Conservation (phyloP, 2,113 vertebrate species). For the Dicerorhinus sumatrensis region DNA sequence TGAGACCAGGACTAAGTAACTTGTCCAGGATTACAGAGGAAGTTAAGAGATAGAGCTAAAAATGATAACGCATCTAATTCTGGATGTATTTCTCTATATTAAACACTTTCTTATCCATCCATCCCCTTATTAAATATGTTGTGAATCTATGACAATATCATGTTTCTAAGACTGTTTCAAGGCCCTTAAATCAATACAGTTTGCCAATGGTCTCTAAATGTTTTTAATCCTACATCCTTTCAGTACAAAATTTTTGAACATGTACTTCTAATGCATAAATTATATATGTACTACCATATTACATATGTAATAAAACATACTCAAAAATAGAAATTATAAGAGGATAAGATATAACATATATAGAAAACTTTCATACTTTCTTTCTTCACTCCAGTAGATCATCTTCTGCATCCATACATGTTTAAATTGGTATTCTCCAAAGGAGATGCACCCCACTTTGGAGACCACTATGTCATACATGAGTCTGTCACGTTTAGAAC, state of each 20-base stretch:
- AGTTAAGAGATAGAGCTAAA: background rate
- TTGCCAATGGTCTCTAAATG: constrained; percentile 4
- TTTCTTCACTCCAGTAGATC: background rate
- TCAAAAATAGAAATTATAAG: background rate
- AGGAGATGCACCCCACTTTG: background rate
- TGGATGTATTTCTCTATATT: background rate
- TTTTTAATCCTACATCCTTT: background rate
- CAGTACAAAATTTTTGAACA: background rate
- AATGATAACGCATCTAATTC: background rate
- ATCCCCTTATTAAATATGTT: background rate
- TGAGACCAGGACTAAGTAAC: background rate
- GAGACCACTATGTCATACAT: background rate
- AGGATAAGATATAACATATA: background rate
- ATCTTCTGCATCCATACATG: background rate
- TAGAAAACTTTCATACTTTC: background rate
- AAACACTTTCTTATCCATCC: background rate
- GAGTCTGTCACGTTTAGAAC: background rate
- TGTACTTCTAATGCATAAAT: background rate
- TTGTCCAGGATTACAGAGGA: background rate
- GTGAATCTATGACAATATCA: background rate
- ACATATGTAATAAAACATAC: background rate
- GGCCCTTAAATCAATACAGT: background rate
- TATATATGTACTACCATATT: background rate
- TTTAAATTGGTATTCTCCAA: background rate
- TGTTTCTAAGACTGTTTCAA: background rate